phyloP scores from a whole-genome alignment of 1,140 invertebrate genomes.

The Leptinotarsa defecta region DNA sequence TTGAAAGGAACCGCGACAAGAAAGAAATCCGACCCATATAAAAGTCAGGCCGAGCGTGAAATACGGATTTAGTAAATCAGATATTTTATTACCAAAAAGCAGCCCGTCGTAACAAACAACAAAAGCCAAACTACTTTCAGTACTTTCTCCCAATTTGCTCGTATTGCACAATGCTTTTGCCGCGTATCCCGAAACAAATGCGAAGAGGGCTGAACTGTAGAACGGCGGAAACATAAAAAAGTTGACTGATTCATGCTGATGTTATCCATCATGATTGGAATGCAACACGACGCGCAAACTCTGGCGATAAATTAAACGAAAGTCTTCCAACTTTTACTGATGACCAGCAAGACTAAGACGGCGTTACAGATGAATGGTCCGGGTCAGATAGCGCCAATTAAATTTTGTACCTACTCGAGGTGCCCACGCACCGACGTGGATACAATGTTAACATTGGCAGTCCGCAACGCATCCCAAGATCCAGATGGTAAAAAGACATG shows the following conservation, averaged over 20 bases:
- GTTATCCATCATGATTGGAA: slow-evolving; percentile 1
- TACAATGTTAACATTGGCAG: background rate
- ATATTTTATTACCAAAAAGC: background rate
- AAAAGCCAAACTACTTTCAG: background rate
- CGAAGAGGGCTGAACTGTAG: slow-evolving; percentile 4
- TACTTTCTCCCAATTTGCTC: background rate
- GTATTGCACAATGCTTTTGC: slow-evolving; percentile 6
- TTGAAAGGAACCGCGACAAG: no score
- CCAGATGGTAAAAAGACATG: no score
- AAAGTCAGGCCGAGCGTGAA: no score
- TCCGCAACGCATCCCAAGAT: no score
- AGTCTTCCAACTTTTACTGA: slow-evolving; percentile 8
- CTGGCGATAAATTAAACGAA: slow-evolving; percentile 6
- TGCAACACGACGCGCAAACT: background rate
- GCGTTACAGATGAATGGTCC: background rate
- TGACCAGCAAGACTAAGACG: background rate
- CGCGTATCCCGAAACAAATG: background rate
- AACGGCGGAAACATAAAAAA: background rate
- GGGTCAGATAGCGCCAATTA: slow-evolving; percentile 7
- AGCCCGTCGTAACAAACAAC: no score
- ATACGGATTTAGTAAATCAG: background rate
- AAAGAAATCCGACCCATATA: no score
- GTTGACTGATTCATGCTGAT: background rate
- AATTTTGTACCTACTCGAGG: background rate
- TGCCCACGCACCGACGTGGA: background rate